Conservation (phyloP, 2,797 vertebrate species). For the Gymnothorax reevesii region DNA sequence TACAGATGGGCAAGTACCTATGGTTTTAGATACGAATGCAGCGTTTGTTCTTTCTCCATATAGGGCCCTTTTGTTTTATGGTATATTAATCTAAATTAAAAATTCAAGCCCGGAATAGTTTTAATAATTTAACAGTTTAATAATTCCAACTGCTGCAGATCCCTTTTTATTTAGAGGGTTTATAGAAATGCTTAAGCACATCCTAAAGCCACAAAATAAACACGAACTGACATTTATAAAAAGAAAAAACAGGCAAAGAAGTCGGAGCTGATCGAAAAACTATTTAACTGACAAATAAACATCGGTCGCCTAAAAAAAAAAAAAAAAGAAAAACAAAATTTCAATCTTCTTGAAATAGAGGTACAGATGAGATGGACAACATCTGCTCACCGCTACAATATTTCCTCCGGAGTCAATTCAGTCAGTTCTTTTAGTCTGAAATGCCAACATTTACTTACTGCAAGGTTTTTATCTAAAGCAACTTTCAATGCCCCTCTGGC, state of each 20-base stretch:
- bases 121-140: conserved; percentile 7
- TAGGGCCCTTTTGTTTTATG: background rate
- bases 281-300: conserved; percentile 5
- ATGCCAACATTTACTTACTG: background rate
- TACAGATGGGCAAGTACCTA: background rate
- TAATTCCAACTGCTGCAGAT: background rate
- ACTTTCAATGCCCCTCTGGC: background rate
- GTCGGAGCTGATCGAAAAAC: background rate
- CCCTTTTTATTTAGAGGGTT: background rate
- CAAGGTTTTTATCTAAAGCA: background rate
- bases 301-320: background rate
- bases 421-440: background rate
- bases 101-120: background rate
- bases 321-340: background rate
- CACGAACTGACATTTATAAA: background rate
- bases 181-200: background rate
- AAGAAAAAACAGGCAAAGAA: background rate
- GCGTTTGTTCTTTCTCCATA: background rate
- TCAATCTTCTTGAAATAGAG: background rate
- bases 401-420: background rate
- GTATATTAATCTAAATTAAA: background rate
- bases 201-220: background rate
- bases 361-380: background rate
- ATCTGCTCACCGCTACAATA: background rate
- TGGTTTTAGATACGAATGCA: background rate